These are phyloP conservation scores for Theristus sp. DNA, from an alignment of 2,888 invertebrate genomes.

Conservation along the genomic window DNA sequence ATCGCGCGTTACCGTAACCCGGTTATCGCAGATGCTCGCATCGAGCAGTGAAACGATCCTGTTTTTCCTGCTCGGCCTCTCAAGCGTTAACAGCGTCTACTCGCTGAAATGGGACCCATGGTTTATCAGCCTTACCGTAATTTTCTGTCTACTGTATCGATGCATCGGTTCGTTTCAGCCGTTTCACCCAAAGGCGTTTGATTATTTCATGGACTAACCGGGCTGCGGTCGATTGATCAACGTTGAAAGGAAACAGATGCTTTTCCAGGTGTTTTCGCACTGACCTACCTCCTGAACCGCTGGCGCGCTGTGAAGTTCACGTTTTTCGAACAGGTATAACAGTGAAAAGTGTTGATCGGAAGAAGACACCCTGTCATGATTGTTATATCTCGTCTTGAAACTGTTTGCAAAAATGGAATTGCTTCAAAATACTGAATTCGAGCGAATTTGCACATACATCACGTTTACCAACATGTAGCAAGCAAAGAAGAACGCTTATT, in stretches of 20 bases:
- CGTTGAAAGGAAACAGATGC: no score
- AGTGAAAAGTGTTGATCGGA: not conserved
- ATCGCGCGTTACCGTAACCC: not conserved
- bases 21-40: slow-evolving; percentile 69
- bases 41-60: slow-evolving; percentile 90
- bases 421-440: no score
- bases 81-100: slow-evolving; percentile 73
- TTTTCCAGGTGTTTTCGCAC: slow-evolving; percentile 17
- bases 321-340: not conserved
- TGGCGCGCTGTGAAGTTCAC: slow-evolving; percentile 22
- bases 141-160: slow-evolving; percentile 72
- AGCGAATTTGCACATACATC: no score
- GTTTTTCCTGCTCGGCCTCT: slow-evolving; percentile 91
- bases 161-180: slow-evolving; percentile 51
- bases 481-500: no score
- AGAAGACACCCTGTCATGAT: no score
- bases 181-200: not conserved
- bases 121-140: slow-evolving; percentile 70
- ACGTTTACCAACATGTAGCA: no score
- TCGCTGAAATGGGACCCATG: slow-evolving; percentile 62
- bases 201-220: not conserved
- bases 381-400: no score
- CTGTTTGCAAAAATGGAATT: no score
- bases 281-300: slow-evolving; percentile 22
- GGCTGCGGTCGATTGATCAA: not conserved